Percentiles rank a stretch among this genome's conserved stretches.
These are phyloP conservation scores for Eueremaeus valkanovi DNA, from an alignment of 2,888 invertebrate genomes.

Conservation along the genomic window DNA sequence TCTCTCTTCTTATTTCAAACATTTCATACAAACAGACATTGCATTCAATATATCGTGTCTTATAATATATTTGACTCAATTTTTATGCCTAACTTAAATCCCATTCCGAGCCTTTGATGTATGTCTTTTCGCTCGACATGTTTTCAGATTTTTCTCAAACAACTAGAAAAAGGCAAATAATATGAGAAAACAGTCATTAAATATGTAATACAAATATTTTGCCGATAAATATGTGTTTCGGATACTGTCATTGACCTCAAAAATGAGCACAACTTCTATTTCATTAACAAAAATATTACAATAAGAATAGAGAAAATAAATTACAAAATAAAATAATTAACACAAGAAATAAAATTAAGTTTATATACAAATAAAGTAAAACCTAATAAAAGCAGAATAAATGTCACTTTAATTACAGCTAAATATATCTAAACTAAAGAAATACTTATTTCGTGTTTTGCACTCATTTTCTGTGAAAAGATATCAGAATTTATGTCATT, in stretches of 20 bases:
- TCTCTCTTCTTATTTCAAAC: neutral
- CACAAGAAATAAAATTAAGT: neutral
- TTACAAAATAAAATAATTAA: neutral
- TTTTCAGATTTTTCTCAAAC: slow-evolving; percentile 1
- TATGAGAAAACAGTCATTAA: neutral
- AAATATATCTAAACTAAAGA: neutral
- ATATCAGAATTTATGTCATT: slow-evolving; percentile 14
- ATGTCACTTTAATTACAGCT: neutral
- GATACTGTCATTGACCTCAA: neutral
- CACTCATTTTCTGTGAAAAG: neutral
- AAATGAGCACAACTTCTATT: neutral
- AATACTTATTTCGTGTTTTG: slow-evolving; percentile 5
- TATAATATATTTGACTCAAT: neutral
- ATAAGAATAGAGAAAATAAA: neutral
- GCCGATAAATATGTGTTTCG: neutral
- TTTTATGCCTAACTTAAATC: slow-evolving; percentile 21
- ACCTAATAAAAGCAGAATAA: neutral
- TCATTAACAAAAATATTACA: too few relatives aligned
- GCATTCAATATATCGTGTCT: neutral
- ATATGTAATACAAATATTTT: too few relatives aligned
- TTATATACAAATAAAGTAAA: neutral
- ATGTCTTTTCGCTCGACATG: slow-evolving; percentile 13
- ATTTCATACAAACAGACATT: neutral
- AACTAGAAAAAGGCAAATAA: neutral
- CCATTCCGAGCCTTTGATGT: slow-evolving; percentile 24